Percentiles rank a stretch among this genome's conserved stretches.
Evolutionary conservation across 1,140 invertebrate genomes (phyloP).

Genomic region (Hirudo medicinalis): DNA sequence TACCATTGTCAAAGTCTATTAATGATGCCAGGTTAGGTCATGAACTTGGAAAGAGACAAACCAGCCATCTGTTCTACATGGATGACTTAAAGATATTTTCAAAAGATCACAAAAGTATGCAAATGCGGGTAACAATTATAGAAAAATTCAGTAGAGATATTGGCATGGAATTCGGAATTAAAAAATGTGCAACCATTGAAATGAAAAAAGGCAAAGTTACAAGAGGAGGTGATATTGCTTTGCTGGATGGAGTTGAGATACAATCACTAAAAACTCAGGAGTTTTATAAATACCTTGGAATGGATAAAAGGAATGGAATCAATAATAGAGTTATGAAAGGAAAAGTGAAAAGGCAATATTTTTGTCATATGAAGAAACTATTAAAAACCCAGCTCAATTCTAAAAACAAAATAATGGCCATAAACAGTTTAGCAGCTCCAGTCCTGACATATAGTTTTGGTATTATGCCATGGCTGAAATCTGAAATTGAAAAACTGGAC

Average conservation of each 20-base stretch:
- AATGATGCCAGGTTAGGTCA: neutral
- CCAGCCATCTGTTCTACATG: neutral
- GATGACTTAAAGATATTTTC: neutral
- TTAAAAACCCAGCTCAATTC: no score
- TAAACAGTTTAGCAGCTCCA: no score
- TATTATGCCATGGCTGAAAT: neutral
- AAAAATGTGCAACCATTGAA: conserved; percentile 2
- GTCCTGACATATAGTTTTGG: neutral
- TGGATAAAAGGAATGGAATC: neutral
- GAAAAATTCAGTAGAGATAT: conserved; percentile 9
- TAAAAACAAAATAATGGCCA: no score
- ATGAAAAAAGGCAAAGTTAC: neutral
- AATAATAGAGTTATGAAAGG: no score
- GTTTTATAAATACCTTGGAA: neutral
- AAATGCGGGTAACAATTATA: neutral
- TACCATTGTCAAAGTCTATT: no score
- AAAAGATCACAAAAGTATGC: neutral
- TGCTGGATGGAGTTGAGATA: neutral
- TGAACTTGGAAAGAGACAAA: neutral
- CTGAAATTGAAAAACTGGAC: neutral
- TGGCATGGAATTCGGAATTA: neutral
- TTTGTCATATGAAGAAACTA: no score
- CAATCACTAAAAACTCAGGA: neutral
- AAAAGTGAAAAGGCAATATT: no score
- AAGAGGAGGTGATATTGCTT: neutral